phyloP scores from a whole-genome alignment of 2,888 invertebrate genomes.

The Panzeria rudis region DNA sequence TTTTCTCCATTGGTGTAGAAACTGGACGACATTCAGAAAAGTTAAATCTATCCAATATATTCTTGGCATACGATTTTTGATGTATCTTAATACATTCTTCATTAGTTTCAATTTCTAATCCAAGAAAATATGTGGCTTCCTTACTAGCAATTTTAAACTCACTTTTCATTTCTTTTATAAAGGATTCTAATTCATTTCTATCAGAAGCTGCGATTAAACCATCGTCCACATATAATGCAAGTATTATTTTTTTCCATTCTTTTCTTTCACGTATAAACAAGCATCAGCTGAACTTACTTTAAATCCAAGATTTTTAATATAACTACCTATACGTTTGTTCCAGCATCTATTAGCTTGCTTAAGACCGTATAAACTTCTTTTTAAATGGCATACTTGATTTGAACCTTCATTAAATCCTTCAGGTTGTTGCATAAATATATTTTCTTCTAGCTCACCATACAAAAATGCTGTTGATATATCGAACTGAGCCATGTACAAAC shows the following conservation, averaged over 20 bases:
- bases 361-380: too few relatives aligned
- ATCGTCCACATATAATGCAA: too few relatives aligned
- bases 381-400: too few relatives aligned
- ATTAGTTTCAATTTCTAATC: slow-evolving; percentile 62
- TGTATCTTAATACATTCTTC: slow-evolving; percentile 29
- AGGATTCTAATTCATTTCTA: slow-evolving; percentile 47
- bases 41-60: background rate
- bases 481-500: too few relatives aligned
- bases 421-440: too few relatives aligned
- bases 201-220: slow-evolving; percentile 72
- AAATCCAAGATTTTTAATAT: too few relatives aligned
- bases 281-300: too few relatives aligned
- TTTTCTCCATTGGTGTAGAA: background rate
- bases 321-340: too few relatives aligned
- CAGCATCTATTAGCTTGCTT: too few relatives aligned
- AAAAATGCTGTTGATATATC: too few relatives aligned
- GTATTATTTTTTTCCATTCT: slow-evolving; percentile 64
- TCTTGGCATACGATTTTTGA: slow-evolving; percentile 9
- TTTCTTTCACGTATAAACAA: background rate
- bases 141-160: slow-evolving; percentile 80
- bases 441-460: too few relatives aligned
- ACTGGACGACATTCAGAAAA: slow-evolving; percentile 21
- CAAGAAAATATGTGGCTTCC: slow-evolving; percentile 77
- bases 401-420: too few relatives aligned
- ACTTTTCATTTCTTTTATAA: slow-evolving; percentile 50